Base-by-base conservation (phyloP, 2,113 vertebrate genomes). In the Talpa occidentalis region DNA sequence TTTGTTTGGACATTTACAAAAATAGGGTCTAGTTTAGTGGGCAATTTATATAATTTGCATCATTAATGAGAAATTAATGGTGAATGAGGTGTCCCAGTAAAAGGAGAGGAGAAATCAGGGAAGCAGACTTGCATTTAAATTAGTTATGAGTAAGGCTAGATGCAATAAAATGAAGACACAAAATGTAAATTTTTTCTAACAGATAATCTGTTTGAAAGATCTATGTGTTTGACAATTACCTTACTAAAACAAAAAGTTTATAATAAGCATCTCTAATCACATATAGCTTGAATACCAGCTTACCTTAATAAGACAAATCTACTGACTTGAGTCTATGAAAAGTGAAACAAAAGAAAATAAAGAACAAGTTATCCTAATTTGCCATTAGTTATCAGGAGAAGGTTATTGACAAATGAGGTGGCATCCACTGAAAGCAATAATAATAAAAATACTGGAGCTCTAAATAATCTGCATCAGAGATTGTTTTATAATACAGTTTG, bases 381-480 rank as follows among this genome's bases (percentile, higher is more conserved):
- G 10, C 7, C n/a, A 30, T 70, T 56, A 74, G 10, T n/a, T 90
- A 90, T 88, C 96, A 94, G 49, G 74, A 96, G 94, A 93, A 92
- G 91, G 78, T 97, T 95, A 98, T 95, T 96, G 94, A 94, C 96
- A 96, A 96, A 74, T 96, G 88, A 97, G 69, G 67, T 97, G 94
- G 96, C 77, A 97, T 32, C 1, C 19, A 76, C 59, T 74, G 54
- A 93, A 74, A 87, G 35, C 35, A 74, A 2, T 59, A 69, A 54
- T 40, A 70, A 60, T 40, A 11, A 24, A 96, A 96, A 95, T 98
- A 94, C 67, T 96, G 93, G 54, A 62, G 54, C 21, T 85, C 37
- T 32, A 35, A 72, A 66, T 42, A 93, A 79, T 62, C 70, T 59
- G 10, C 14, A 77, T 49, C 62, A 10, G 44, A 70, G 30, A 32